Evolutionary conservation across 2,113 vertebrate genomes (phyloP), one percentile per base, ranked within the genome.

Genomic region (Myxocyprinus asiaticus): DNA sequence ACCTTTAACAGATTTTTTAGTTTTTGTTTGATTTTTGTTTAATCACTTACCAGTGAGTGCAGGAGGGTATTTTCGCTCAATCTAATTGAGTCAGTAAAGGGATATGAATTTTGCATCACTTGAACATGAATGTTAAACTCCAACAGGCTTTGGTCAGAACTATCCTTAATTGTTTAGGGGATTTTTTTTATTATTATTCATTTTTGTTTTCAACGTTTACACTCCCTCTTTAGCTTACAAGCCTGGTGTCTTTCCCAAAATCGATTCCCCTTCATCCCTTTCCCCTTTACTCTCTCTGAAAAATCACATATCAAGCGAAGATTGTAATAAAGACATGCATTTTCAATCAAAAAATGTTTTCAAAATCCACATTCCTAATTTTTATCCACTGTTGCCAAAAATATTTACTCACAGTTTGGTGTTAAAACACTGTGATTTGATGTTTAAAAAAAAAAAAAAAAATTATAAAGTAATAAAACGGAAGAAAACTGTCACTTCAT

Each of bases 231-330:
- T 55, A 73, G 22, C 22, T 33, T 33, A 33, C 22, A 33, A 33
- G 22, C 22, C 22, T 33, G 22, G 22, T 33, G 22, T 33, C 22
- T 33, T 33, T 33, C 22, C 22, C 22, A 33, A 33, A 33, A 33
- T 33, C 22, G 22, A 33, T 33, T 33, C 22, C 22, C 84, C 88
- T 89, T 91, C 89, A 89, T 88, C 82, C 80, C 59, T 82, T 90
- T 91, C 90, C 63, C 55, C 85, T 85, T 33, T 81, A 90, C 87
- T 88, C 85, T 90, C 86, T 89, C 89, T 64, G 4, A 89, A 86
- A 84, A 93, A 93, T 88, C 95, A 95, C 95, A 96, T 94, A 96
- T 96, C 96, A 94, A 94, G 94, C n/a, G 93, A 94, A 95, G 94
- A 95, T 96, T 97, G 93, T 93, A 93, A 92, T 90, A 91, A 89